Evolutionary conservation across 2,888 invertebrate genomes (phyloP).

Genomic region (Spialia ferax): DNA sequence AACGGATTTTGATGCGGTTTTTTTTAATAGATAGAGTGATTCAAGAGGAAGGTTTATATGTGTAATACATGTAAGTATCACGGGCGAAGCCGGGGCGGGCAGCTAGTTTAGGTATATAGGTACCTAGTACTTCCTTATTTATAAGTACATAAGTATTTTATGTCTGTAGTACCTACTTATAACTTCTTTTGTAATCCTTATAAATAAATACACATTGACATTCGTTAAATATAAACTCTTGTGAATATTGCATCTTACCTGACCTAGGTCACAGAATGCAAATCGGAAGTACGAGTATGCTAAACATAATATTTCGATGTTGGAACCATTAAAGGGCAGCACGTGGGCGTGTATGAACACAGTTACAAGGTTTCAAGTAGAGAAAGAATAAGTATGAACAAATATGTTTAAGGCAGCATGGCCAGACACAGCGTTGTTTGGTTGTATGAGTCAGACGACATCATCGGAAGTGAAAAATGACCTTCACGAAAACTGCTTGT

Average conservation of each 20-base stretch:
- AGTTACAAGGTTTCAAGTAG: not conserved
- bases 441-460: not conserved
- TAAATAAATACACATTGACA: no score
- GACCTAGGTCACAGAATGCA: not conserved
- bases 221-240: not conserved
- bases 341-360: conserved; percentile 8
- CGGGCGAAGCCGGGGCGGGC: no score
- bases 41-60: no score
- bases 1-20: no score
- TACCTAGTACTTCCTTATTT: no score
- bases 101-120: no score
- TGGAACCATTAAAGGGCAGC: conserved; percentile 8
- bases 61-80: no score
- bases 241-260: not conserved
- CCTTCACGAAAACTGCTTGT: not conserved
- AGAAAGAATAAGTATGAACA: not conserved
- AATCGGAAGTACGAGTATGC: not conserved
- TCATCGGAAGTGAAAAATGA: not conserved
- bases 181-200: no score
- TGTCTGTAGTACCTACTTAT: no score
- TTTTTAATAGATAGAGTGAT: no score
- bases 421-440: not conserved
- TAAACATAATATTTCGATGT: not conserved
- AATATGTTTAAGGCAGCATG: not conserved
- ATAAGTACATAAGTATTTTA: no score